These are phyloP conservation scores for Philotrypesis tridentata DNA, from an alignment of 1,140 invertebrate genomes.

Conservation along the genomic window DNA sequence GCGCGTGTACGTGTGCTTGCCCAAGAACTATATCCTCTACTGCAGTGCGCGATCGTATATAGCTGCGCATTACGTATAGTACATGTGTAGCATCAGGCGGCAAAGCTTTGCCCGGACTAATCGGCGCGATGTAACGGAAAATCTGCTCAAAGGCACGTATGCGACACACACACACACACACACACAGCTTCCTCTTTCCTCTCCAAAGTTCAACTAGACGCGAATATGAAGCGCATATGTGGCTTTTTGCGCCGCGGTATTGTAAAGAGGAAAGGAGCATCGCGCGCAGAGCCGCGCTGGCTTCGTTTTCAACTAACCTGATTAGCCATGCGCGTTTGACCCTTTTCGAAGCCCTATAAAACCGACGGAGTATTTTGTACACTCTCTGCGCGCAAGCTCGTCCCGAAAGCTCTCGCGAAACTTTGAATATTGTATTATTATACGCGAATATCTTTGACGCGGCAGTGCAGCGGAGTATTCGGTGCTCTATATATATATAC, in stretches of 20 bases:
- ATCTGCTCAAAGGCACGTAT: conserved; percentile 3
- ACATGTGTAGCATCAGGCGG: not conserved
- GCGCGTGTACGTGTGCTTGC: not conserved
- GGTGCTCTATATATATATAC: too few relatives aligned
- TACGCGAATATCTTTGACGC: too few relatives aligned
- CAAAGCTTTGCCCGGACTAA: not conserved
- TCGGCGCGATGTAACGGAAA: conserved; percentile 6
- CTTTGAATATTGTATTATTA: not conserved
- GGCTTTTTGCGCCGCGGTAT: not conserved
- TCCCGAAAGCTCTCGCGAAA: not conserved
- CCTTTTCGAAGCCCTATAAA: conserved; percentile 24
- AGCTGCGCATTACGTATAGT: too few relatives aligned
- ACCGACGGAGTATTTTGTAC: not conserved
- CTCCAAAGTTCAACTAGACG: too few relatives aligned
- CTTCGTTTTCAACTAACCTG: conserved; percentile 35
- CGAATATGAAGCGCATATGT: not conserved
- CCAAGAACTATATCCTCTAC: too few relatives aligned
- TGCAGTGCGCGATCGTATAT: too few relatives aligned
- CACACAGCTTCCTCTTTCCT: too few relatives aligned
- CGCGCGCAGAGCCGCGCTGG: not conserved
- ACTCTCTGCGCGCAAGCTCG: not conserved
- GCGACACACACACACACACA: too few relatives aligned
- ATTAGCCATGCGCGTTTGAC: conserved; percentile 17
- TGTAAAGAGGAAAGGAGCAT: not conserved
- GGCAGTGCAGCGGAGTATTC: not conserved